Conservation (phyloP, 2,113 vertebrate genomes). For the Dicentrarchus labrax region DNA sequence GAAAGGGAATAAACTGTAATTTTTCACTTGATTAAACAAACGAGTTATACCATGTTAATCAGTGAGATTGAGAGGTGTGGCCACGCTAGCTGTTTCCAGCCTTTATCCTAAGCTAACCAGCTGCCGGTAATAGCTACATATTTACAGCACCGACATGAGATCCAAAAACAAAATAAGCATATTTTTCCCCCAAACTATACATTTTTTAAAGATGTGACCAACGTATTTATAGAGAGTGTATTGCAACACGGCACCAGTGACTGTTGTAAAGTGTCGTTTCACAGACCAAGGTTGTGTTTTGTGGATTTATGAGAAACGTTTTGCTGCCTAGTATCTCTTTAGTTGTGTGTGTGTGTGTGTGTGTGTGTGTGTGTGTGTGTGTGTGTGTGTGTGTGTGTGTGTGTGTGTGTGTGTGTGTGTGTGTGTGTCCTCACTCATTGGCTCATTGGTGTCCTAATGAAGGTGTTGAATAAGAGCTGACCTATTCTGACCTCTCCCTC, state of each 20-base stretch:
- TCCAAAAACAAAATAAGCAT: no score
- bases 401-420: conserved; percentile 25
- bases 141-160: no score
- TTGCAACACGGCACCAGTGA: background rate
- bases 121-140: background rate
- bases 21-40: background rate
- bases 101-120: conserved; percentile 3
- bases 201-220: background rate
- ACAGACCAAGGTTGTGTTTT: conserved; percentile 45
- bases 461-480: conserved; percentile 78
- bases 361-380: conserved; percentile 27
- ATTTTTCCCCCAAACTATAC: no score
- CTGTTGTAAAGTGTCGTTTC: conserved; percentile 31
- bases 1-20: background rate
- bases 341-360: conserved; percentile 15
- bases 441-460: conserved; percentile 77
- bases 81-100: background rate
- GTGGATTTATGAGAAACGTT: conserved; percentile 41
- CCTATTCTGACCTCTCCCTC: conserved; percentile 71
- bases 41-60: background rate
- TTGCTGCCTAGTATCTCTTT: conserved; percentile 22
- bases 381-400: conserved; percentile 8
- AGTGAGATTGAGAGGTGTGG: background rate
- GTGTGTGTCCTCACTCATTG: conserved; percentile 26
- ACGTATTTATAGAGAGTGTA: background rate